Conservation (phyloP, 2,888 invertebrate genomes). For the Resseliella maxima region DNA sequence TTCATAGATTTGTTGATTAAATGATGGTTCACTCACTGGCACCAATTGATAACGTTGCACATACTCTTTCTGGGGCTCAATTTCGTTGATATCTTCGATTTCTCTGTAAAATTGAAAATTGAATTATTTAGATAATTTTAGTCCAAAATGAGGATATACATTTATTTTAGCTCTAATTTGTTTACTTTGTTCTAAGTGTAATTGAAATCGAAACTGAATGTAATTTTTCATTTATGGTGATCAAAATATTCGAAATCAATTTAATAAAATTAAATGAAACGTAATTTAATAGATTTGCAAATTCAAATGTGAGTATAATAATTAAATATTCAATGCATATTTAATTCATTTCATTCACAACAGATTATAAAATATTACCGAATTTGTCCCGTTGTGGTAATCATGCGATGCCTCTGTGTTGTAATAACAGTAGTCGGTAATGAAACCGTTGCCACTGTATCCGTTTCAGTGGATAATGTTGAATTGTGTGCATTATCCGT, state of each 20-base stretch:
- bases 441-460: conserved; percentile 57
- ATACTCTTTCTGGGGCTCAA: conserved; percentile 29
- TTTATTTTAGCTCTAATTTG: too few relatives aligned
- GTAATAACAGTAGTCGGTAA: conserved; percentile 62
- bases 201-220: too few relatives aligned
- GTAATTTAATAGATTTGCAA: too few relatives aligned
- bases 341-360: background rate
- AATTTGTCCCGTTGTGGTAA: conserved; percentile 67
- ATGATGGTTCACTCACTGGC: conserved; percentile 27
- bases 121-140: too few relatives aligned
- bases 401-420: conserved; percentile 64
- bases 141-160: background rate
- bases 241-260: background rate
- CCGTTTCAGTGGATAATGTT: background rate
- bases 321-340: too few relatives aligned
- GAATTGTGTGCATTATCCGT: conserved; percentile 3
- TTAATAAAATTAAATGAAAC: background rate
- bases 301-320: too few relatives aligned
- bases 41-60: conserved; percentile 50
- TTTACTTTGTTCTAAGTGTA: too few relatives aligned
- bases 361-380: conserved; percentile 59
- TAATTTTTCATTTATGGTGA: too few relatives aligned
- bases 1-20: conserved; percentile 57
- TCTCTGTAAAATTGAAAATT: background rate
- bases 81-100: conserved; percentile 8